phyloP scores from a whole-genome alignment of 2,888 invertebrate genomes.

The Cylloceria caligata region DNA sequence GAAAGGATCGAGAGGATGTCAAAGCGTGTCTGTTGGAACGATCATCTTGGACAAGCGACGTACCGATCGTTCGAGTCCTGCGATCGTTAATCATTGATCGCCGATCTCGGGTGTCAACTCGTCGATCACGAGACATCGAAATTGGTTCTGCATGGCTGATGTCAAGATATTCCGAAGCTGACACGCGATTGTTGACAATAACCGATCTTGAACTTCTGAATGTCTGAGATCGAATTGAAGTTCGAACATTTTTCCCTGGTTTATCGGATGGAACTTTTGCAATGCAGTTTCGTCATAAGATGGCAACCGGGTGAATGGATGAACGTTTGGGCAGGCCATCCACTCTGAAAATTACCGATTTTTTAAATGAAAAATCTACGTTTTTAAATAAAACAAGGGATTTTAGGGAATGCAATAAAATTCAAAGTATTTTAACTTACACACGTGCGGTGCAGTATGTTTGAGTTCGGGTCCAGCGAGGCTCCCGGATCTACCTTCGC shows the following conservation, averaged over 20 bases:
- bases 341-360: constrained; percentile 71
- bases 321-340: constrained; percentile 80
- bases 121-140: constrained; percentile 19
- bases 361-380: background rate
- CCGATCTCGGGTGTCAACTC: background rate
- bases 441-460: constrained; percentile 81
- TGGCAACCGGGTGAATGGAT: constrained; percentile 66
- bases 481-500: constrained; percentile 81
- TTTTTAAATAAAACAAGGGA: background rate
- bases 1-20: constrained; percentile 29
- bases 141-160: background rate
- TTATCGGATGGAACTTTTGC: constrained; percentile 27
- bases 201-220: constrained; percentile 30
- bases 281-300: constrained; percentile 63
- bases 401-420: background rate
- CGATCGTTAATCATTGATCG: constrained; percentile 42
- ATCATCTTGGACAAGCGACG: constrained; percentile 19
- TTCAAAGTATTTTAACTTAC: constrained; percentile 55
- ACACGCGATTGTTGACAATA: constrained; percentile 24
- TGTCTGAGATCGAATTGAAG: constrained; percentile 12
- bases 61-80: constrained; percentile 29
- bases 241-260: background rate
- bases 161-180: constrained; percentile 35
- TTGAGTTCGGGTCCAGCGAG: constrained; percentile 80
- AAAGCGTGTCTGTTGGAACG: constrained; percentile 21